Conservation (phyloP, 2,797 vertebrate genomes). For the Gymnocypris eckloni region DNA sequence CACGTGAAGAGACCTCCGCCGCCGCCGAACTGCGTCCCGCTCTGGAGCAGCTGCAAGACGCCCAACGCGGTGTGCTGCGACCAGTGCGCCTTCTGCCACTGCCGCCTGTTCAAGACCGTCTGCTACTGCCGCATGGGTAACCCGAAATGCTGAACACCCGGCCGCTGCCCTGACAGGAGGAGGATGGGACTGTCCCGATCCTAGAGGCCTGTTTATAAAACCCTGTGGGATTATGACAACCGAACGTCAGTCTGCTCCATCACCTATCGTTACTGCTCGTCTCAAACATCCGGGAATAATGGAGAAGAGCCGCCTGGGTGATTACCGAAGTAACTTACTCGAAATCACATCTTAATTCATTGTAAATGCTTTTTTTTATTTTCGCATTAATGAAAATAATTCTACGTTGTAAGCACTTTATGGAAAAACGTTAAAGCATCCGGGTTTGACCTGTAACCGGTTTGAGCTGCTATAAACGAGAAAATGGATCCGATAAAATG, state of each 20-base stretch:
- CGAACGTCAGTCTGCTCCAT: not conserved
- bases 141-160: conserved; percentile 78
- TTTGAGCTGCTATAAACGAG: conserved; percentile 16
- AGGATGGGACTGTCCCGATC: not conserved
- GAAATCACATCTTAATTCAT: not conserved
- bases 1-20: conserved; percentile 71
- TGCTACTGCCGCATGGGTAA: conserved; percentile 85
- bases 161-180: not conserved
- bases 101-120: conserved; percentile 82
- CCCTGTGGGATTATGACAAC: conserved; percentile 14
- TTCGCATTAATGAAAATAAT: not conserved
- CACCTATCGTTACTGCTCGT: not conserved
- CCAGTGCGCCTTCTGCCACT: conserved; percentile 86
- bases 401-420: conserved; percentile 19
- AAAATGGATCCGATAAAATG: not conserved
- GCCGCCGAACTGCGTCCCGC: conserved; percentile 81
- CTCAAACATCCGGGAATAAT: not conserved
- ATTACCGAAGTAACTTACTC: not conserved
- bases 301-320: conserved; percentile 1
- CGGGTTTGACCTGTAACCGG: not conserved
- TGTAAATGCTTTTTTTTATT: not conserved
- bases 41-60: conserved; percentile 83
- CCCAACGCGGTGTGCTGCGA: conserved; percentile 82
- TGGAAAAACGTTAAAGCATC: not conserved
- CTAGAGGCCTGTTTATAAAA: not conserved